Evolutionary conservation across 2,888 invertebrate genomes (phyloP).

Genomic region (Callyntrura guangdongensis): DNA sequence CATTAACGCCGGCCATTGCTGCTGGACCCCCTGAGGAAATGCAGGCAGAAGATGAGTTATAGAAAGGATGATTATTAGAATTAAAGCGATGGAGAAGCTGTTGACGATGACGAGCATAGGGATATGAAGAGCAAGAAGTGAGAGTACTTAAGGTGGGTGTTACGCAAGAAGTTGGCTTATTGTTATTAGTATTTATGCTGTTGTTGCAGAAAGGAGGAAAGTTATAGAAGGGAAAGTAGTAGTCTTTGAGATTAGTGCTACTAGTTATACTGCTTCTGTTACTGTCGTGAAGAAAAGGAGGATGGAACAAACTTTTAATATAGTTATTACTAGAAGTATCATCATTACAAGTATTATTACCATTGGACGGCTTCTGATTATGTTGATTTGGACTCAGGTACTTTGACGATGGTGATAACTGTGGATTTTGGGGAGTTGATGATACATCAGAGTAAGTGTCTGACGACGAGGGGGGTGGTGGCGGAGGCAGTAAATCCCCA

Average conservation of each 20-base stretch:
- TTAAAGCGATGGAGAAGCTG: slow-evolving; percentile 61
- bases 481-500: slow-evolving; percentile 63
- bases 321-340: neutral
- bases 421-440: slow-evolving; percentile 5
- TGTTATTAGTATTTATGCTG: neutral
- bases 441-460: slow-evolving; percentile 53
- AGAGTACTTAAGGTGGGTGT: slow-evolving; percentile 55
- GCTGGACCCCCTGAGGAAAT: slow-evolving; percentile 73
- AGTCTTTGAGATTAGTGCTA: slow-evolving; percentile 49
- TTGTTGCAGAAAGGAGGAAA: slow-evolving; percentile 7
- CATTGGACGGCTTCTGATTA: slow-evolving; percentile 82
- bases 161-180: slow-evolving; percentile 19
- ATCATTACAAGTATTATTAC: slow-evolving; percentile 38
- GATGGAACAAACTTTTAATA: slow-evolving; percentile 46
- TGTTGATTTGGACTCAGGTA: slow-evolving; percentile 80
- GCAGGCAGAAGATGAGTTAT: slow-evolving; percentile 58
- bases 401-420: slow-evolving; percentile 74
- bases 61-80: slow-evolving; percentile 58
- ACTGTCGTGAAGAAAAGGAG: neutral
- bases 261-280: slow-evolving; percentile 26
- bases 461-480: slow-evolving; percentile 67
- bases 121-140: slow-evolving; percentile 53
- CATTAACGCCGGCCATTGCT: neutral
- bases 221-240: slow-evolving; percentile 65
- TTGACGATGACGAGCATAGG: slow-evolving; percentile 49